Base-by-base conservation (phyloP, 2,113 vertebrate species). In the Balaeniceps rex region DNA sequence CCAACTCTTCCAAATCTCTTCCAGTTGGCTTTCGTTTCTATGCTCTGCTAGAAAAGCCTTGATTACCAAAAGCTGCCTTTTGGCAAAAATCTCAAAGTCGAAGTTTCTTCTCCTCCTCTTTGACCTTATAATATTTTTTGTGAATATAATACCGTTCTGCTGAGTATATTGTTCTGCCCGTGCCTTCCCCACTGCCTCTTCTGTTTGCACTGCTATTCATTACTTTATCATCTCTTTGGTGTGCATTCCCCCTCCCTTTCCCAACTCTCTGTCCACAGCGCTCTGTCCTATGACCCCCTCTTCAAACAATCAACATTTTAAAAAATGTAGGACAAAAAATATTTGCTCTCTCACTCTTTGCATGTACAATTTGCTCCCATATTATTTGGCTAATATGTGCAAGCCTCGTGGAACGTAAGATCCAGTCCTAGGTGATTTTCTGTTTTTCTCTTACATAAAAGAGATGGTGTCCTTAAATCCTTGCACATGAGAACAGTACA, bases 151-250 rank as follows among this genome's bases (percentile, higher is more conserved):
- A 36, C 19, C 60, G 24, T 61, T 79, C 65, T 68, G 9, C 54
- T 85, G 24, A 44, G 38, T 76, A 14, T 51, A 40, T 36, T 52
- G 17, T 47, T 90, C 79, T 70, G 28, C 34, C 17, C 3, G 1
- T 77, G 49, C 40, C 23, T 93, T 80, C 54, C 51, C 14, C 31
- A 54, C 34, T 70, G 34, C 10, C 24, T 90, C 44, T 83, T 93
- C 58, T 96, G 54, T 90, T 96, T 94, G 75, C 80, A 88, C 49
- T 93, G 58, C 68, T 90, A 4, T 38, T 95, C 93, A 86, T 94
- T 90, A 64, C 21, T 88, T 90, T 80, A 42, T 65, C 58, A 61
- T 66, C 74, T 70, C 58, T 83, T 76, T 65, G 58, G 47, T 38
- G 52, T 72, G 17, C 18, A 13, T 78, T 83, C 9, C 49, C 61